A percentile compares a stretch with the other conserved stretches of the same genome.
phyloP scores from a whole-genome alignment of 2,113 vertebrate genomes.

The Promerops cafer region DNA sequence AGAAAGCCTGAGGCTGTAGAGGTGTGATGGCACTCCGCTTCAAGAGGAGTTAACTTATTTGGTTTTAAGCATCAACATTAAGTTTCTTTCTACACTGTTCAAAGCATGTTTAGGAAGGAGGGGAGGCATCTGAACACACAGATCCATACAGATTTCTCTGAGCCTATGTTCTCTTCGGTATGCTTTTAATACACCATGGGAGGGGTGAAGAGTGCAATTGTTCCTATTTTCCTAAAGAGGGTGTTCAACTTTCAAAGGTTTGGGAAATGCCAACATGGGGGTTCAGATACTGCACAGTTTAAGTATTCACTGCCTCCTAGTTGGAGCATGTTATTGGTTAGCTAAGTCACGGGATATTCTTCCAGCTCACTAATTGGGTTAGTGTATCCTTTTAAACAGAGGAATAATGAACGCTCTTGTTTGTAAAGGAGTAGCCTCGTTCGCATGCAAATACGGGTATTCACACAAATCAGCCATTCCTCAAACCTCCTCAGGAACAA shows the following conservation, averaged over 20 bases:
- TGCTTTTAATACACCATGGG: conserved; percentile 19
- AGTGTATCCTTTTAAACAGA: conserved; percentile 54
- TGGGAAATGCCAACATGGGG: not conserved
- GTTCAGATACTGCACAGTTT: not conserved
- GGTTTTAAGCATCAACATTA: not conserved
- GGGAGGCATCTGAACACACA: not conserved
- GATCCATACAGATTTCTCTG: not conserved
- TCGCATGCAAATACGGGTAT: conserved; percentile 63
- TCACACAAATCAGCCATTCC: conserved; percentile 59
- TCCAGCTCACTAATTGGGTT: conserved; percentile 50
- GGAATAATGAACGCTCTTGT: conserved; percentile 49
- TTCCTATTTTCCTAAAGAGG: not conserved
- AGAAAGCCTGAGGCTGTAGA: not conserved
- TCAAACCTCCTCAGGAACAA: conserved; percentile 51
- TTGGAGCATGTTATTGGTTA: conserved; percentile 18
- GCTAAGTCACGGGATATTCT: conserved; percentile 25
- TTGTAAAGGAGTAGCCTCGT: conserved; percentile 48
- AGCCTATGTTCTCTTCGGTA: not conserved
- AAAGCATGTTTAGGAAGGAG: conserved; percentile 23
- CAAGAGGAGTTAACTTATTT: not conserved
- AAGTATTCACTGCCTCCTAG: not conserved
- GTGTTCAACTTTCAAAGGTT: conserved; percentile 34
- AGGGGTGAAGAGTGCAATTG: not conserved
- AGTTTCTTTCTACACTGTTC: not conserved
- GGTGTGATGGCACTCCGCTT: not conserved